phyloP scores from a whole-genome alignment of 1,140 invertebrate genomes.

The Drosophila insularis region DNA sequence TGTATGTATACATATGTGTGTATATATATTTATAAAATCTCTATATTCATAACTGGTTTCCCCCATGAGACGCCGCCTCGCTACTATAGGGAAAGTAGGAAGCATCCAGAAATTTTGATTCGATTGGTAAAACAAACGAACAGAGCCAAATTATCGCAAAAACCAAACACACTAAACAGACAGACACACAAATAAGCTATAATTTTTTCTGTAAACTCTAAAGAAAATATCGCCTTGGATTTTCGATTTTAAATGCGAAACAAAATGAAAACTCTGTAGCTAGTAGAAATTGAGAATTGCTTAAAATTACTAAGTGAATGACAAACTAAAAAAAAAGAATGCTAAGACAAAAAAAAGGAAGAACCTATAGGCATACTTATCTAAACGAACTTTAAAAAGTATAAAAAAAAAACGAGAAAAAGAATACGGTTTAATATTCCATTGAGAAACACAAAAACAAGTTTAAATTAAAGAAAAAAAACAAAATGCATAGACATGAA shows the following conservation, averaged over 20 bases:
- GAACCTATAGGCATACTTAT: not conserved
- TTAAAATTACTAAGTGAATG: conserved; percentile 57
- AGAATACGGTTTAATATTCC: conserved; percentile 66
- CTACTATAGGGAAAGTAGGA: conserved; percentile 13
- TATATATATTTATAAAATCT: not conserved
- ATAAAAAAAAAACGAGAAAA: conserved; percentile 31
- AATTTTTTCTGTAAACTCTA: not conserved
- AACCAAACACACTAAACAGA: not conserved
- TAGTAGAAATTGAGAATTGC: conserved; percentile 78
- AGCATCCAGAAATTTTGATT: not conserved
- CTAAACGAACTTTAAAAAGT: conserved; percentile 23
- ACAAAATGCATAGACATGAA: conserved; percentile 30
- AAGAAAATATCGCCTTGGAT: conserved; percentile 12
- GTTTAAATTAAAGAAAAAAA: conserved; percentile 25
- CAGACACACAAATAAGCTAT: not conserved
- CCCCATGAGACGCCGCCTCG: not conserved
- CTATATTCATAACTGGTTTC: not conserved
- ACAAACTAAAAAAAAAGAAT: conserved; percentile 18
- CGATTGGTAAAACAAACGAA: not conserved
- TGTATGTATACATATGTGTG: not conserved
- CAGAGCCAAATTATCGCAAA: conserved; percentile 2
- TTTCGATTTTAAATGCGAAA: conserved; percentile 15
- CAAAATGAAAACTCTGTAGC: conserved; percentile 55
- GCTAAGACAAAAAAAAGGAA: conserved; percentile 22
- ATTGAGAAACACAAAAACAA: conserved; percentile 50